Evolutionary conservation across 2,888 invertebrate species (phyloP).

Genomic region (Lochmaea crataegi): DNA sequence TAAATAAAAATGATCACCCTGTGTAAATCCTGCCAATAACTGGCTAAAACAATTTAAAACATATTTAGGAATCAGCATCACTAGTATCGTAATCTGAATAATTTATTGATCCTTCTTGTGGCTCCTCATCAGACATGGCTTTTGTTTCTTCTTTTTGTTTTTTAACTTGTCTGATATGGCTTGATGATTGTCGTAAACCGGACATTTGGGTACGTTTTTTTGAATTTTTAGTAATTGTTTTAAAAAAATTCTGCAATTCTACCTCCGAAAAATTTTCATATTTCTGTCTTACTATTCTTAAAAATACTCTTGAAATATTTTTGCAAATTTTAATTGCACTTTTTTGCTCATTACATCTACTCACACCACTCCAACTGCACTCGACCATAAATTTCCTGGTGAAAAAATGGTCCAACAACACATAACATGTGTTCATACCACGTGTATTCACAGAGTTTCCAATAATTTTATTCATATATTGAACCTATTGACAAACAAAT

Average conservation of each 20-base stretch:
- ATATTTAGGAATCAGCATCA: background rate
- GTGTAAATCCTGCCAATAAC: no score
- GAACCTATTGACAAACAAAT: no score
- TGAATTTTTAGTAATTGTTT: background rate
- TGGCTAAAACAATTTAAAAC: no score
- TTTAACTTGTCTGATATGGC: background rate
- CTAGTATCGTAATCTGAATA: background rate
- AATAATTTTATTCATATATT: background rate
- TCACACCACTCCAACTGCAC: no score
- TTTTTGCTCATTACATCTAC: no score
- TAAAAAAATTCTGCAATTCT: background rate
- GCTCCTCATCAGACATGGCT: no score
- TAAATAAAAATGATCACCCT: no score
- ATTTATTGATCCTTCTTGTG: no score
- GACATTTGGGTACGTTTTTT: conserved; percentile 1
- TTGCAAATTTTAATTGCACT: no score
- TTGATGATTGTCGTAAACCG: background rate
- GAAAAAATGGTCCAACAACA: no score
- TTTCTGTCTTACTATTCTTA: background rate
- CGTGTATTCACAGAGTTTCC: conserved; percentile 4
- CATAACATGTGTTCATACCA: background rate
- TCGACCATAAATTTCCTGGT: no score
- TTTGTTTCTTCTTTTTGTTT: no score
- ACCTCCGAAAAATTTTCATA: background rate
- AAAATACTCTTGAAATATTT: background rate